phyloP scores from a whole-genome alignment of 2,888 invertebrate species.

The Mellilla xanthometata region DNA sequence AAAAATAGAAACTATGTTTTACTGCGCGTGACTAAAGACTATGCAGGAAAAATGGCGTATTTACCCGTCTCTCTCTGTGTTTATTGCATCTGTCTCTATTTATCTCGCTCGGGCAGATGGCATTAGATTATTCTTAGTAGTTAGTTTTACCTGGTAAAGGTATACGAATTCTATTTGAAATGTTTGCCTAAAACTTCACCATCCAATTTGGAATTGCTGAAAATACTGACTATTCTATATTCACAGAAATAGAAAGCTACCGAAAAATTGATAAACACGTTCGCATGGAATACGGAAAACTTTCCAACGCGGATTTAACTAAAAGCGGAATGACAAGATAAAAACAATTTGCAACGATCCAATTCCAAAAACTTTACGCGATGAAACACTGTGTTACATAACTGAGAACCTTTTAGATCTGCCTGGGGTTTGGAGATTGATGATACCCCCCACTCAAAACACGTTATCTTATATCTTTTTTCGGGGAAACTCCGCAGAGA shows the following conservation, averaged over 20 bases:
- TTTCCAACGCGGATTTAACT: constrained; percentile 43
- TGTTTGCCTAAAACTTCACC: too few relatives aligned
- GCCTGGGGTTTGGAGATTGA: constrained; percentile 38
- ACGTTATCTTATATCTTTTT: constrained; percentile 4
- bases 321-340: constrained; percentile 48
- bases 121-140: constrained; percentile 65
- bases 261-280: constrained; percentile 45
- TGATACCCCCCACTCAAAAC: constrained; percentile 29
- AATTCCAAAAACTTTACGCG: too few relatives aligned
- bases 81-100: constrained; percentile 37
- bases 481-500: constrained; percentile 1
- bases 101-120: constrained; percentile 47
- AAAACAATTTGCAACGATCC: constrained; percentile 62
- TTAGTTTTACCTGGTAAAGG: constrained; percentile 50
- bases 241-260: too few relatives aligned
- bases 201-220: too few relatives aligned
- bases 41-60: constrained; percentile 74
- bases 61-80: constrained; percentile 57
- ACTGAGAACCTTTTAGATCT: constrained; percentile 49
- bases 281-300: constrained; percentile 51
- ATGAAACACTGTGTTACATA: constrained; percentile 45
- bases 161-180: too few relatives aligned
- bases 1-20: constrained; percentile 78
- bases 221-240: too few relatives aligned
- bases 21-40: constrained; percentile 76